These are phyloP conservation scores for Gavialis gangeticus DNA, from an alignment of 2,113 vertebrate species.

Conservation along the genomic window DNA sequence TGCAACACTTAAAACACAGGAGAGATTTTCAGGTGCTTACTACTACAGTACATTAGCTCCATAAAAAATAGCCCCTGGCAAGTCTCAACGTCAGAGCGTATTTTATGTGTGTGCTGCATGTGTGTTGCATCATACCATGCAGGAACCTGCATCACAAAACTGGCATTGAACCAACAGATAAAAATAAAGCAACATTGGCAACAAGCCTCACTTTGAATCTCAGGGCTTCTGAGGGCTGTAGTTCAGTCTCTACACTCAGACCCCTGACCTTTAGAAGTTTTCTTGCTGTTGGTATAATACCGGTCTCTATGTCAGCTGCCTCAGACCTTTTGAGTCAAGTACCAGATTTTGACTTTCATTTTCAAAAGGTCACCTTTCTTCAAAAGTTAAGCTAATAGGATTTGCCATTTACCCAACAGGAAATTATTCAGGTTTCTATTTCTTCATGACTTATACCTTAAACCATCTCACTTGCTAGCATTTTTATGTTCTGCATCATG, in stretches of 20 bases:
- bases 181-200: constrained; percentile 10
- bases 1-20: background rate
- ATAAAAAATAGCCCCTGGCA: background rate
- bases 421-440: background rate
- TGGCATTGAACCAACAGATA: constrained; percentile 20
- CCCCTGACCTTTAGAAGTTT: background rate
- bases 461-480: background rate
- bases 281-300: background rate
- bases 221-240: background rate
- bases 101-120: background rate
- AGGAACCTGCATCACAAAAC: background rate
- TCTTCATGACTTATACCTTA: background rate
- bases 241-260: background rate
- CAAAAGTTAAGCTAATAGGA: background rate
- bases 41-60: background rate
- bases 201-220: background rate
- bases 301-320: background rate
- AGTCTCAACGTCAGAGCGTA: background rate
- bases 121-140: constrained; percentile 2
- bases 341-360: background rate
- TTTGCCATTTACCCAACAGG: background rate
- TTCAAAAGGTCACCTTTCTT: background rate
- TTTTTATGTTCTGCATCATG: background rate
- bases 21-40: background rate
- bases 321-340: background rate